Evolutionary conservation across 2,888 invertebrate genomes (phyloP).

Genomic region (Ophion costatus): DNA sequence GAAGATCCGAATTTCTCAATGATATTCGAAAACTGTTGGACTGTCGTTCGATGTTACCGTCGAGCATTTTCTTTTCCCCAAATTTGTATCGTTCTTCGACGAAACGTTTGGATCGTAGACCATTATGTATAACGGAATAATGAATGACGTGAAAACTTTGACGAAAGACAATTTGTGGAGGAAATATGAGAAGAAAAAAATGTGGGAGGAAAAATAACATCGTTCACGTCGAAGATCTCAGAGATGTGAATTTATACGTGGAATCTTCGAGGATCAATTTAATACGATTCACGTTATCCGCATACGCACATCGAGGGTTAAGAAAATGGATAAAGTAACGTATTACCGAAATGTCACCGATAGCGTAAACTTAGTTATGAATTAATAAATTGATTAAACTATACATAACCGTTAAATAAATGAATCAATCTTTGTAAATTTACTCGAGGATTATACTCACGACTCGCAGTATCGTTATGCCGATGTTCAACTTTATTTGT

Average conservation of each 20-base stretch:
- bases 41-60: background rate
- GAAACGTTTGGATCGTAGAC: background rate
- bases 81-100: background rate
- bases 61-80: slow-evolving; percentile 32
- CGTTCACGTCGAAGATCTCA: background rate
- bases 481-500: too few relatives aligned
- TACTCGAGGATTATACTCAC: background rate
- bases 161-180: slow-evolving; percentile 1
- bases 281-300: slow-evolving; percentile 49
- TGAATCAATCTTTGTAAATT: background rate
- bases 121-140: slow-evolving; percentile 2
- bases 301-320: slow-evolving; percentile 57
- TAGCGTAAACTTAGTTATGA: slow-evolving; percentile 64
- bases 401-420: slow-evolving; percentile 5
- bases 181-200: background rate
- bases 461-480: too few relatives aligned
- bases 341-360: slow-evolving; percentile 64
- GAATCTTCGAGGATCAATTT: slow-evolving; percentile 45
- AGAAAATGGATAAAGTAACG: slow-evolving; percentile 31
- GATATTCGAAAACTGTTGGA: slow-evolving; percentile 1
- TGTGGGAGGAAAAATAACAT: background rate
- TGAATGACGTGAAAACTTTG: slow-evolving; percentile 1
- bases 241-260: slow-evolving; percentile 23
- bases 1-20: background rate
- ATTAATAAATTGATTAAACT: slow-evolving; percentile 68